Percentiles rank a stretch among this genome's conserved stretches.
Conservation (phyloP, 2,113 vertebrate genomes). For the Colaptes auratus region DNA sequence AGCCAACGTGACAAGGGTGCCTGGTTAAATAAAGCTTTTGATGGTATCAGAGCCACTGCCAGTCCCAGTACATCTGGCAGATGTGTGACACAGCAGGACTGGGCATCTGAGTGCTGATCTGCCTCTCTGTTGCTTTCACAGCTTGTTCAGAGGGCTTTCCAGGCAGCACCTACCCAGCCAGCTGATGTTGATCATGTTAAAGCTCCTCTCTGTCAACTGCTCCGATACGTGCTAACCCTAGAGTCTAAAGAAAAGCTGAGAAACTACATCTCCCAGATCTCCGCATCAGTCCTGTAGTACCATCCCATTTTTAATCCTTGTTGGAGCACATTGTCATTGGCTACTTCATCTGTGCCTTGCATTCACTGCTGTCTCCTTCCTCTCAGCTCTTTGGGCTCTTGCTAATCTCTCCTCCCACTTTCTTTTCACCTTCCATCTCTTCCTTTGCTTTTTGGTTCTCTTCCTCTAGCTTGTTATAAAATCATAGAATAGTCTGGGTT, state of each 20-base stretch:
- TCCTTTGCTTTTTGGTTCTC: not conserved
- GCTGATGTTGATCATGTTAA: not conserved
- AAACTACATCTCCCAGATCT: not conserved
- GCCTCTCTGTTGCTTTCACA: not conserved
- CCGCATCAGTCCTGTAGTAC: not conserved
- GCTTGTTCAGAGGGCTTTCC: not conserved
- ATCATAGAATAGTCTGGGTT: no score
- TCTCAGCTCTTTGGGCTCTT: not conserved
- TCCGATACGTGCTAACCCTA: not conserved
- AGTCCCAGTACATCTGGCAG: rapidly evolving
- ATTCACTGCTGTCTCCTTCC: not conserved
- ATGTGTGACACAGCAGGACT: not conserved
- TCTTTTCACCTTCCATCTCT: not conserved
- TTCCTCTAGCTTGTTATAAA: not conserved
- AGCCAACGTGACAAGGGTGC: rapidly evolving
- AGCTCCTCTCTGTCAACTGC: not conserved
- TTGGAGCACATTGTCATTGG: not conserved
- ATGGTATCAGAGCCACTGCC: rapidly evolving
- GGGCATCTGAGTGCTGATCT: not conserved
- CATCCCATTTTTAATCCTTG: not conserved
- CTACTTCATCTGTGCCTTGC: not conserved
- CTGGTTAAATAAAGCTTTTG: not conserved
- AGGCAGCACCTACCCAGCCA: rapidly evolving
- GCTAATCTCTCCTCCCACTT: not conserved
- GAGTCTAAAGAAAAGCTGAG: not conserved